Conservation (phyloP, 2,113 vertebrate species). For the Alaudala cheleensis region DNA sequence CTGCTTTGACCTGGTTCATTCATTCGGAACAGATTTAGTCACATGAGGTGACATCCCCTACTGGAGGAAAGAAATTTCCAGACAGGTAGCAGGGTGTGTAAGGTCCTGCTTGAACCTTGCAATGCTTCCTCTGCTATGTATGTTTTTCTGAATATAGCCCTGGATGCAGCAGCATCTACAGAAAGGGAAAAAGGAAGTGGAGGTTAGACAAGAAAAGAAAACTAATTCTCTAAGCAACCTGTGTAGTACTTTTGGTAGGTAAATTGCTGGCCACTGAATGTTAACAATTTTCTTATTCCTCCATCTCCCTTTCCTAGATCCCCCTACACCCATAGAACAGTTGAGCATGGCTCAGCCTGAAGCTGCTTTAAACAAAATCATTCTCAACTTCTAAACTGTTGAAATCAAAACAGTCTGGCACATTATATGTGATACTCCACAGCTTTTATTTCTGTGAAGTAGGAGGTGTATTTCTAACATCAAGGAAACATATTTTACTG, state of each 20-base stretch:
- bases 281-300: not conserved
- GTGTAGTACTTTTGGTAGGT: not conserved
- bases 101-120: not conserved
- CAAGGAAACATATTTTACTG: constrained; percentile 24
- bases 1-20: constrained; percentile 17
- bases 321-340: not conserved
- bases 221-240: not conserved
- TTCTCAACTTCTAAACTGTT: not conserved
- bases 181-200: not conserved
- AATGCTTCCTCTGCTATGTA: not conserved
- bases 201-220: not conserved
- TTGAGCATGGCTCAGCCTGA: not conserved
- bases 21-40: not conserved
- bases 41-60: not conserved
- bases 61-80: not conserved
- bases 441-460: constrained; percentile 45
- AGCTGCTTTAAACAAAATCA: constrained; percentile 29
- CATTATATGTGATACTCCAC: constrained; percentile 16
- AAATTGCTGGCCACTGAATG: not conserved
- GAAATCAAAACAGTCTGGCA: constrained; percentile 57
- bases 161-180: not conserved
- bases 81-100: not conserved
- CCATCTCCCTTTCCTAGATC: not conserved
- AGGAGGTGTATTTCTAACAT: constrained; percentile 48
- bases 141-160: not conserved